Conservation (phyloP, 2,797 vertebrate species). For the Takifugu rubripes region DNA sequence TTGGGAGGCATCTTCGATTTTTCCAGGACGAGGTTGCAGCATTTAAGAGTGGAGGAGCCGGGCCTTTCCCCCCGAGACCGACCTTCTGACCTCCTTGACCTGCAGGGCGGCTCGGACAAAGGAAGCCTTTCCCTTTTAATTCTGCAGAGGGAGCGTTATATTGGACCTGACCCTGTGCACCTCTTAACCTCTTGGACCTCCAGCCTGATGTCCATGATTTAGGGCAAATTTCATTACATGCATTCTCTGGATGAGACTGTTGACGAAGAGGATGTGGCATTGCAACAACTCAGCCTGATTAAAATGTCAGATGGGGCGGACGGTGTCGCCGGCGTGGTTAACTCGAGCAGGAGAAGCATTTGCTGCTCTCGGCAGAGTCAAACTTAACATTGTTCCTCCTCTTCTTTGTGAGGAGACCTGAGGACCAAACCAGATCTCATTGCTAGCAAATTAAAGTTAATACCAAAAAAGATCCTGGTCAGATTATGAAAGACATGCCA, state of each 20-base stretch:
- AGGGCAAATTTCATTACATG: slow-evolving; percentile 80
- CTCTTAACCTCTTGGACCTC: slow-evolving; percentile 79
- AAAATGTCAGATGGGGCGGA: slow-evolving; percentile 63
- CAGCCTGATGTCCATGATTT: slow-evolving; percentile 73
- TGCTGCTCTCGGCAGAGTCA: too few relatives aligned
- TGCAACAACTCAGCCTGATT: slow-evolving; percentile 71
- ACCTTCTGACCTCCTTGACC: slow-evolving; percentile 79
- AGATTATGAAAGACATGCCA: too few relatives aligned
- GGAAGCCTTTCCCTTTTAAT: slow-evolving; percentile 81
- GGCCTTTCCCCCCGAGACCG: slow-evolving; percentile 72
- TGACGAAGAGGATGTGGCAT: slow-evolving; percentile 61
- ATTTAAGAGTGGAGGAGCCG: slow-evolving; percentile 52
- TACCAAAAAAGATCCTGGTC: too few relatives aligned
- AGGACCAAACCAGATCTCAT: too few relatives aligned
- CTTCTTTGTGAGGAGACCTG: too few relatives aligned
- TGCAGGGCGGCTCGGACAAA: slow-evolving; percentile 70
- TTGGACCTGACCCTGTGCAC: slow-evolving; percentile 70
- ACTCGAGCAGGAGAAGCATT: slow-evolving; percentile 17
- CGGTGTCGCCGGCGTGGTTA: slow-evolving; percentile 37
- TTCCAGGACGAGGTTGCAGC: slow-evolving; percentile 38
- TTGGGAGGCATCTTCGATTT: slow-evolving; percentile 56
- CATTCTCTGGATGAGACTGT: slow-evolving; percentile 72
- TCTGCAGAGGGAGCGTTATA: slow-evolving; percentile 71
- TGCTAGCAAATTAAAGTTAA: too few relatives aligned
- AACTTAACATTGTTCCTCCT: too few relatives aligned